Conservation (phyloP, 2,888 invertebrate genomes). For the Iphiclides podalirius region DNA sequence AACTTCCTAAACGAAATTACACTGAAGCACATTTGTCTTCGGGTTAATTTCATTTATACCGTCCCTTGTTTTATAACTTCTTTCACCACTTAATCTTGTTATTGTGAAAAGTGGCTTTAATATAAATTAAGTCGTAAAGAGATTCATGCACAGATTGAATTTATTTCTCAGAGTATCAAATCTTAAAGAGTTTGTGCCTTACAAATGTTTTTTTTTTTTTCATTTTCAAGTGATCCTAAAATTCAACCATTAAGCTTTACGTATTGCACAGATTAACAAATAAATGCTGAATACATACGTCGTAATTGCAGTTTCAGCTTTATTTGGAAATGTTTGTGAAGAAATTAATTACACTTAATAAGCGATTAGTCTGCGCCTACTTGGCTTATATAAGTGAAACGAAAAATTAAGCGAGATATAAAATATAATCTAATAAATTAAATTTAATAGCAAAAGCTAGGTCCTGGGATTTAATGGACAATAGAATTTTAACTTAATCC, state of each 20-base stretch:
- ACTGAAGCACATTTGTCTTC: slow-evolving; percentile 40
- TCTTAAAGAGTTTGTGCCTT: too few relatives aligned
- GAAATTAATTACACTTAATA: neutral
- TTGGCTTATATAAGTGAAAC: too few relatives aligned
- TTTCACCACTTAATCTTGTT: slow-evolving; percentile 36
- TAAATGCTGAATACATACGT: neutral
- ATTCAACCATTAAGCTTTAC: neutral
- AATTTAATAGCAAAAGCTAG: too few relatives aligned
- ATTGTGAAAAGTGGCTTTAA: slow-evolving; percentile 22
- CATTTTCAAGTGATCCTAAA: neutral
- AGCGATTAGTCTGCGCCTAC: neutral
- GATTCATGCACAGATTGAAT: slow-evolving; percentile 22
- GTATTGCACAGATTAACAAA: slow-evolving; percentile 7
- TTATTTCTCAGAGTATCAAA: too few relatives aligned
- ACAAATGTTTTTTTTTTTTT: too few relatives aligned
- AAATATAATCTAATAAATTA: too few relatives aligned
- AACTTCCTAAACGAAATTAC: slow-evolving; percentile 51
- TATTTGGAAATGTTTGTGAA: neutral
- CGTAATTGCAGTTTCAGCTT: neutral
- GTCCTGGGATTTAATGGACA: too few relatives aligned
- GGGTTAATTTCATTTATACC: slow-evolving; percentile 41
- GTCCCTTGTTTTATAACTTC: slow-evolving; percentile 42
- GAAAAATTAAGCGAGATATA: too few relatives aligned
- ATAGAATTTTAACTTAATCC: too few relatives aligned
- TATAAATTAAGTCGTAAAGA: slow-evolving; percentile 22